Evolutionary conservation across 1,140 invertebrate species (phyloP), one percentile per base, ranked within the genome.

Genomic region (Brachionus paranguensis): DNA sequence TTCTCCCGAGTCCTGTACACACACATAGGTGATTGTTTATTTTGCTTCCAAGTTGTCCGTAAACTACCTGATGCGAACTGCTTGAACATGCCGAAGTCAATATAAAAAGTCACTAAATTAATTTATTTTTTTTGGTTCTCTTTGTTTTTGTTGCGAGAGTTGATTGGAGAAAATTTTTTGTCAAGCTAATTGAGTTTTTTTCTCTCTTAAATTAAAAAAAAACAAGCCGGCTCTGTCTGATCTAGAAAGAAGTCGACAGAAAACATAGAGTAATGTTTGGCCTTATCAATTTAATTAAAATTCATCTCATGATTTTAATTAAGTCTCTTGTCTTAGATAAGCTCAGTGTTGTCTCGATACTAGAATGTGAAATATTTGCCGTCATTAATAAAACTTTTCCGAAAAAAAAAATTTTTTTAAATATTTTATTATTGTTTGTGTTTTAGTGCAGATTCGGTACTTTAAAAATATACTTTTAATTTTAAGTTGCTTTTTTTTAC

Each of bases 241-340:
- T 60, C 53, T 60, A 60, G 53, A 60, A 60, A 60, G 53, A 60
- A 60, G 20, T 60, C 53, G 53, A 60, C 17, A 60, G 53, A 60
- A 60, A 60, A 60, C 53, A 60, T 60, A 60, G 53, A 60, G 17
- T 60, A 24, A 70, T 70, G 27, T 14, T 70, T 11, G 65, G 65
- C 37, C 43, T 76, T 76, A 76, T 76, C 72, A 76, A 29, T 50
- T 76, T 76, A 76, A 76, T 76, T 76, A 76, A 76, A 76, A 76
- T 76, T 76, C 72, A 76, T 29, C 72, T 76, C 72, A 76, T 76
- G 72, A 50, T 76, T 76, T 76, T 76, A 76, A 76, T 76, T 76
- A 76, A 76, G 37, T 70, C 65, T 70, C 65, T 29, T 37, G 65
- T 70, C 37, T 70, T 37, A 37, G 65, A 70, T 70, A 70, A 70